A percentile compares a stretch with the other conserved stretches of the same genome.
Evolutionary conservation across 2,888 invertebrate genomes (phyloP).

Genomic region (Eucriotettix oculatus): DNA sequence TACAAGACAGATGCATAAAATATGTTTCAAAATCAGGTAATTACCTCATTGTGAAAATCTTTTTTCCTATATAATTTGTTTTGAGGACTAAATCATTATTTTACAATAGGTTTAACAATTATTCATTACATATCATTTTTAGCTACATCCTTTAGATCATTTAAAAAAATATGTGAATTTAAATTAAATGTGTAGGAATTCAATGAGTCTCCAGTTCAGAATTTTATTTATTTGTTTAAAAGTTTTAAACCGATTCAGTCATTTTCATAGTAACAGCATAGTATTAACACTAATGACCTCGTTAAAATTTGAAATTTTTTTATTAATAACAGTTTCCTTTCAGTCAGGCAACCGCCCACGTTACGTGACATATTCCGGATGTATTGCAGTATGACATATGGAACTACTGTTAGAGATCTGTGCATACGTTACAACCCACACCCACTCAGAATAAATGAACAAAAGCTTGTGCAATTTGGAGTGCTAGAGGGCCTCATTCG

Average conservation of each 20-base stretch:
- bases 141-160: not conserved
- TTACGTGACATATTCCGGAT: slow-evolving; percentile 55
- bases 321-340: slow-evolving; percentile 12
- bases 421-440: slow-evolving; percentile 59
- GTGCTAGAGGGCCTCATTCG: slow-evolving; percentile 70
- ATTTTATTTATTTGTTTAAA: no score
- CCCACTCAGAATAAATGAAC: slow-evolving; percentile 56
- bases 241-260: no score
- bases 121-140: no score
- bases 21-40: slow-evolving; percentile 52
- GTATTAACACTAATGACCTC: no score
- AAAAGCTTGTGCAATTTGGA: slow-evolving; percentile 73
- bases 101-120: no score
- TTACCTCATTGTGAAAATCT: slow-evolving; percentile 15
- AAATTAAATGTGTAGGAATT: no score
- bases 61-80: no score
- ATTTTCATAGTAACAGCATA: no score
- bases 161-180: not conserved
- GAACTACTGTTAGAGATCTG: slow-evolving; percentile 57
- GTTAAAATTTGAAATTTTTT: not conserved
- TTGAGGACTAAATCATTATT: no score
- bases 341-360: slow-evolving; percentile 45
- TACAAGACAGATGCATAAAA: slow-evolving; percentile 56
- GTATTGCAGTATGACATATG: slow-evolving; percentile 61
- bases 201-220: no score